Base-by-base conservation (phyloP, 92 coral and sea anemone species). In the Muricea muricata region DNA sequence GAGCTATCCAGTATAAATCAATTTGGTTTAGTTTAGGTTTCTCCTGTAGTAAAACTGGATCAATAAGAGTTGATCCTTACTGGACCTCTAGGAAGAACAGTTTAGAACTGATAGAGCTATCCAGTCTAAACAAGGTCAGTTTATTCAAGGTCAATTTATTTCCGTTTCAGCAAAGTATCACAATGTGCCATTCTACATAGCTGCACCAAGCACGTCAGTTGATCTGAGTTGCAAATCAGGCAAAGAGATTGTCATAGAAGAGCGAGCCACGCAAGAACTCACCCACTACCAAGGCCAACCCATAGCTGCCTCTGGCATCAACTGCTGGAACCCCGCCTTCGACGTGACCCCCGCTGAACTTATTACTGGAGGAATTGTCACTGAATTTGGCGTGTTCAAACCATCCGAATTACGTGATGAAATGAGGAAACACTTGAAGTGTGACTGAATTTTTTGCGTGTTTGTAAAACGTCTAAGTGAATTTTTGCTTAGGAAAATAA, bases 291-390 rank as follows among this genome's bases (percentile, higher is more conserved):
- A 83, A 40, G 97, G 95, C 7, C 39, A 86, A 21, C 90, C 89
- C 35, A 88, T 90, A 79, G 98, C 98, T 13, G 96, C 98, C 14
- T 86, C 93, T 41, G 93, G 93, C 54, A 90, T 95, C 54, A 85
- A 65, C 39, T 91, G 95, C 46, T 95, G 98, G 98, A 95, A 95
- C 83, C 98, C 98, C 28, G 98, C 97, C 9, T 95, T 95, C 91
- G 98, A 95, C 25, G 87, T 95, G 37, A 95, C 98, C 13, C 97
- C 94, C 35, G 97, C 98, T 13, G 91, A 88, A 6, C 87, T 95
- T 70, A 93, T 95, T 11, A 90, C 98, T 8, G 98, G 98, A 1
- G 98, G 97, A 34, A 95, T 95, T 81, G 84, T 93, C 54, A 93
- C 97, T 7, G 97, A 95, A 73, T 26, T 56, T 87, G 98, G 98